Evolutionary conservation across 2,888 invertebrate species (phyloP), one percentile per base, ranked within the genome.

Genomic region (Caenorhabditis sp.): DNA sequence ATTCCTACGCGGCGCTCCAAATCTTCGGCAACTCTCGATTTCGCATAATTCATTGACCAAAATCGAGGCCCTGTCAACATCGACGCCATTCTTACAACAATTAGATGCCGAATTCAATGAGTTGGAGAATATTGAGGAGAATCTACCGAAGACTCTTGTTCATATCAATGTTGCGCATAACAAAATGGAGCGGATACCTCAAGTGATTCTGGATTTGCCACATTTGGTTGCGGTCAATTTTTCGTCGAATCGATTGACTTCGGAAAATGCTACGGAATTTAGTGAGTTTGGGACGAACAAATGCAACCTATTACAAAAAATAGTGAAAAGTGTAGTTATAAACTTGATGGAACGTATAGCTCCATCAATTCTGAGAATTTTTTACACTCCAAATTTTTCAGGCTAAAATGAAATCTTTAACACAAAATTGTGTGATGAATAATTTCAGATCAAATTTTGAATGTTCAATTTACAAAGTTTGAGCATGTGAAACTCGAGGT

Each of bases 81-180:
- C 70, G 0, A 72, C 76, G 7, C 75, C 78, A 25, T 75, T 77
- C 59, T 67, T 84, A 1, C 85, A 85, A 66, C 81, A 81, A 25
- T 56, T 85, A 25, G 84, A 80, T 54, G 67, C 76, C 12, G 76
- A 80, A 58, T 54, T 26, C n/a, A 80, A 80, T 27, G 50, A 50
- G 26, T 60, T 80, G 38, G 27, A 20, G 7, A 59, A 70, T 10
- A 21, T 67, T n/a, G 38, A 21, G 17, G 21, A 36, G 14, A 26
- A 49, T 7, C 49, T 74, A 68, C 70, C 78, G 60, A 79, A 79
- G 21, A 78, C 77, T 10, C 59, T 84, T 8, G 77, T 84, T 21
- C 77, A 84, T 43, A 61, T 86, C 26, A 83, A 85, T 59, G 49
- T 83, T 49, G 84, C 84, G 1, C 57, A 67, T 21, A 86, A 86